Evolutionary conservation across 2,888 invertebrate species (phyloP), one percentile per base, ranked within the genome.

Genomic region (Aphodius granarius): DNA sequence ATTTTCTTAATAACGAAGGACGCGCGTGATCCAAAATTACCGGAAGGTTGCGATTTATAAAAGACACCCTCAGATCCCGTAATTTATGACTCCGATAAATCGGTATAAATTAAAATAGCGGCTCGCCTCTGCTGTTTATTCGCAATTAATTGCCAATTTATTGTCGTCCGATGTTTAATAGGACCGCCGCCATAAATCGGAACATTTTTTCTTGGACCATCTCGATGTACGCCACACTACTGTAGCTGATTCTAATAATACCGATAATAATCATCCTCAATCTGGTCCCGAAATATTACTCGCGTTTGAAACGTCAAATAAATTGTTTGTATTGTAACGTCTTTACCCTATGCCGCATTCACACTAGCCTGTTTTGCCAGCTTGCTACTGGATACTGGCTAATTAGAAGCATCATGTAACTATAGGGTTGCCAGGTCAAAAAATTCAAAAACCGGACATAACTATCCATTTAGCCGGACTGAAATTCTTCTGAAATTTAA

Each of bases 111-210:
- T 71, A 23, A 71, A 71, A 71, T 43, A 21, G 16, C n/a, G 71
- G 1, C 62, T n/a, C 4, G 71, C 43, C 43, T 43, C 9, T 13
- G 2, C 13, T 43, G 43, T 43, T 71, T 68, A 68, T 68, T 19
- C 68, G 68, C 68, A 68, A 68, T 72, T 72, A 72, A 72, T 72
- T 23, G 63, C 20, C 62, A 72, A 72, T 72, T 72, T 72, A 72
- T 62, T 72, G 72, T 72, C 63, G 63, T 17, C 43, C 13, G 72
- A n/a, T n/a, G n/a, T n/a, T n/a, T n/a, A n/a, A n/a, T 72, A 19
- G 62, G 62, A 17, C 19, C 17, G 63, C 43, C 15, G 19, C 62
- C n/a, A 72, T 72, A 72, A 72, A 72, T 72, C 62, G 19, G 19
- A 72, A 18, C 18, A 72, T 63, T 72, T 66, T 72, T 72, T 43